Percentiles rank a stretch among this genome's conserved stretches.
phyloP scores from a whole-genome alignment of 2,113 vertebrate species.

The Percopsis transmontana region DNA sequence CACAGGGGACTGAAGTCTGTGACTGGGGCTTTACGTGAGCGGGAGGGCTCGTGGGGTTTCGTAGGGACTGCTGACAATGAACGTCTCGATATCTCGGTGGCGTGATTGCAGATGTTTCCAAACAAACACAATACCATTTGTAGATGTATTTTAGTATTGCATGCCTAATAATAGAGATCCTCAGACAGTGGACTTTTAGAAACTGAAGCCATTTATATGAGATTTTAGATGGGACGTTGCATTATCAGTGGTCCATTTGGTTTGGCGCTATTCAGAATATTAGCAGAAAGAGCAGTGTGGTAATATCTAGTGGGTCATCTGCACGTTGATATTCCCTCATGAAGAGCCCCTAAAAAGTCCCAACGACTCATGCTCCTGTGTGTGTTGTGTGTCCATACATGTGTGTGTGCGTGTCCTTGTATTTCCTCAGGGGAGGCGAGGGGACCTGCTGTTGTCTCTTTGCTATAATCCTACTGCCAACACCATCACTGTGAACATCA shows the following conservation, averaged over 20 bases:
- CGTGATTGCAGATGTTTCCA: slow-evolving; percentile 12
- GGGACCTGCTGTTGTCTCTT: slow-evolving; percentile 77
- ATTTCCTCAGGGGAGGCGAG: slow-evolving; percentile 66
- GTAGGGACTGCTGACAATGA: no score
- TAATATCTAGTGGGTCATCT: slow-evolving; percentile 43
- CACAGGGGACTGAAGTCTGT: neutral
- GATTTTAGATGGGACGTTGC: neutral
- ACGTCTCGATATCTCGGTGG: no score
- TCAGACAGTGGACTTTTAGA: no score
- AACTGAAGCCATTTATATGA: no score
- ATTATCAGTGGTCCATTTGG: slow-evolving; percentile 40
- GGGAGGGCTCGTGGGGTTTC: no score
- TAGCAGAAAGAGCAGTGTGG: slow-evolving; percentile 44
- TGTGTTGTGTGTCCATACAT: slow-evolving; percentile 30
- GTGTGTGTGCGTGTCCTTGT: slow-evolving; percentile 20
- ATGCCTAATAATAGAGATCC: no score
- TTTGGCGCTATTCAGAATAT: slow-evolving; percentile 28
- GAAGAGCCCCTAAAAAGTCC: slow-evolving; percentile 17
- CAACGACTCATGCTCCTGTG: neutral
- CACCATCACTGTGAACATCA: slow-evolving; percentile 98
- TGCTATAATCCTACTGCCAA: slow-evolving; percentile 98
- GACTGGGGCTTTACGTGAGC: neutral
- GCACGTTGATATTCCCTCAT: slow-evolving; percentile 47
- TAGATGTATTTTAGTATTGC: slow-evolving; percentile 25
- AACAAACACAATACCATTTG: slow-evolving; percentile 4